Conservation (phyloP, 2,113 vertebrate species). For the Chlorodrepanis virens region DNA sequence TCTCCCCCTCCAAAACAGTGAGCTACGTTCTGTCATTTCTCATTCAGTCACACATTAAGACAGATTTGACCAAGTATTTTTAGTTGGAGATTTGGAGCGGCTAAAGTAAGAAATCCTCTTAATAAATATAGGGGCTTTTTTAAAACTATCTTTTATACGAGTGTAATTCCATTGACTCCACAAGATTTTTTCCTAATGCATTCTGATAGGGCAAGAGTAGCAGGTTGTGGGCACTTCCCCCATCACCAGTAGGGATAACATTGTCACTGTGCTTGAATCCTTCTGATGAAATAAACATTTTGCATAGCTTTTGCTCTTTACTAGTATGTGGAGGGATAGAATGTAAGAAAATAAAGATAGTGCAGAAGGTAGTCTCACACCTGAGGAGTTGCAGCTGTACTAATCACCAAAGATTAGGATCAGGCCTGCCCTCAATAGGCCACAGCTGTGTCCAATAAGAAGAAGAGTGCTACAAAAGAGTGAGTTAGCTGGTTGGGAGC, state of each 20-base stretch:
- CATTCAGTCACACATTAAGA: slow-evolving; percentile 17
- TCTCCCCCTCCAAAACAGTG: background rate
- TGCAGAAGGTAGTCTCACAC: too few relatives aligned
- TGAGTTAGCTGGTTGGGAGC: too few relatives aligned
- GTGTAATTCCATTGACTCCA: slow-evolving; percentile 39
- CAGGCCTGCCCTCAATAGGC: too few relatives aligned
- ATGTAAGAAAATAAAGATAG: too few relatives aligned
- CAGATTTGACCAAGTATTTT: slow-evolving; percentile 59
- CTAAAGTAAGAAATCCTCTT: slow-evolving; percentile 58
- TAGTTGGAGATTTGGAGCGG: slow-evolving; percentile 39
- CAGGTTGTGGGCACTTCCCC: background rate
- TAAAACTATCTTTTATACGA: slow-evolving; percentile 31
- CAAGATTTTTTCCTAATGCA: slow-evolving; percentile 14
- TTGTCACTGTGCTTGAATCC: background rate
- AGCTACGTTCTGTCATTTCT: background rate
- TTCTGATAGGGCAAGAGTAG: background rate
- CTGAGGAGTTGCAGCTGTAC: too few relatives aligned
- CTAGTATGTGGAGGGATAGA: background rate
- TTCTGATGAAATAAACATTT: background rate
- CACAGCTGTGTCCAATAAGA: too few relatives aligned
- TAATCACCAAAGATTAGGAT: too few relatives aligned
- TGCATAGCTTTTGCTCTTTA: background rate
- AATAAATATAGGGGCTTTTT: slow-evolving; percentile 47
- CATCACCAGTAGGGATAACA: fast-evolving
- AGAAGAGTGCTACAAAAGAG: too few relatives aligned